Evolutionary conservation across 2,888 invertebrate species (phyloP), one percentile per base, ranked within the genome.

Genomic region (Plebejus anna): DNA sequence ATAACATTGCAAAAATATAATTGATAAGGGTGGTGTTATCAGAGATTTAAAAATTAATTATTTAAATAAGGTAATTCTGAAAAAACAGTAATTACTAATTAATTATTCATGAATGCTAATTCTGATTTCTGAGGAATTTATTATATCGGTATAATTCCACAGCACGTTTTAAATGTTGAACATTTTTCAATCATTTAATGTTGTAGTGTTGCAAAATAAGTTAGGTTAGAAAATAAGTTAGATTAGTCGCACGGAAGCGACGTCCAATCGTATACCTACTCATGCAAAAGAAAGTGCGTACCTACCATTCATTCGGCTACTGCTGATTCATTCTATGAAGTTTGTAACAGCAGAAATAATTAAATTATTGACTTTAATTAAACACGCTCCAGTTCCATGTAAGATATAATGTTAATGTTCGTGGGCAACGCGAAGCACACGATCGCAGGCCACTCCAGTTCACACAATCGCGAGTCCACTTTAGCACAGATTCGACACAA

Each of bases 271-370:
- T 32, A 66, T 36, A 36, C 32, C 66, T 32, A 66, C 66, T 66
- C 66, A 66, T 66, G 66, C 32, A 66, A 76, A 75, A 71, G 75
- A 71, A 66, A 76, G 70, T 80, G 76, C 78, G 78, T 84, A 89
- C 90, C 82, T 82, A 92, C 92, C 92, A 92, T 92, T 90, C 90
- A 91, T 85, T 86, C 86, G 82, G 86, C 87, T 85, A 86, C 83
- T 83, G 82, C 84, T 84, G 85, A 85, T 84, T 85, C 87, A 86
- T 86, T 87, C 87, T 86, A 88, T 88, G 85, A 82, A 85, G 87
- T 73, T 73, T 32, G 73, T 73, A 51, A 55, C 81, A 83, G 84
- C 84, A 81, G 83, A 83, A 85, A 82, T 88, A 87, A 87, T 87
- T 86, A 86, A 89, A 89, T 88, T 86, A 84, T 88, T 87, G 87